Evolutionary conservation across 2,113 vertebrate species (phyloP).

Genomic region (Dendrocopos noguchii): DNA sequence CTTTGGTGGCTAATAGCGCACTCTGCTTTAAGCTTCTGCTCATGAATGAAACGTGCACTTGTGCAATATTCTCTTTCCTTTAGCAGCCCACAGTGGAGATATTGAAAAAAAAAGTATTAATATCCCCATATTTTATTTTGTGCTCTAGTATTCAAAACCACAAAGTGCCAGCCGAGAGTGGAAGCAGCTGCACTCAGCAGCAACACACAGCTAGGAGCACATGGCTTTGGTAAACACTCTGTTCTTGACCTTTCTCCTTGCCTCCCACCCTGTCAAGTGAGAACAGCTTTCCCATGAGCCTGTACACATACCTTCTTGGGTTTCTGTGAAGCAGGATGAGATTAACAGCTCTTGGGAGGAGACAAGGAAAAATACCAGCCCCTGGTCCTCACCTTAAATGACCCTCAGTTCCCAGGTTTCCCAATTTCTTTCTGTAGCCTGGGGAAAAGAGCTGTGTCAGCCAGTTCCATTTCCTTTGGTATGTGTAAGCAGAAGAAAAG

Average conservation of each 20-base stretch:
- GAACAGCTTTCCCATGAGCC: constrained; percentile 50
- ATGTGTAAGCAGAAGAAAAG: neutral
- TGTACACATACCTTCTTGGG: constrained; percentile 20
- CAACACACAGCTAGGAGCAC: neutral
- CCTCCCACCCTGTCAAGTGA: constrained; percentile 47
- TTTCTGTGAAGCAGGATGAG: neutral
- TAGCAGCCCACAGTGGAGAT: constrained; percentile 38
- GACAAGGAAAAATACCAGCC: neutral
- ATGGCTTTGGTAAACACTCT: constrained; percentile 50
- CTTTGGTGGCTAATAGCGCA: neutral
- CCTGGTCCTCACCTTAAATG: constrained; percentile 21
- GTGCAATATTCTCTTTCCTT: constrained; percentile 54
- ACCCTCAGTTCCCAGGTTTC: constrained; percentile 14
- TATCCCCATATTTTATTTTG: constrained; percentile 21
- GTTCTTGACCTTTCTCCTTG: constrained; percentile 62
- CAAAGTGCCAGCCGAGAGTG: constrained; percentile 45
- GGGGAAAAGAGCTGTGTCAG: constrained; percentile 3
- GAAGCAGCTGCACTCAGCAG: constrained; percentile 49
- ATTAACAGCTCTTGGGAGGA: neutral
- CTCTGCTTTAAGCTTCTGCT: constrained; percentile 19
- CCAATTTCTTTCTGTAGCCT: neutral
- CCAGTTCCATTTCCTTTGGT: neutral
- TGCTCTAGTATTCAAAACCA: constrained; percentile 39
- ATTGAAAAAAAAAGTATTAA: neutral
- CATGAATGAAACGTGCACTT: constrained; percentile 51